These are phyloP conservation scores for Drosophila melanosoma DNA, from an alignment of 2,888 invertebrate species.

Conservation along the genomic window DNA sequence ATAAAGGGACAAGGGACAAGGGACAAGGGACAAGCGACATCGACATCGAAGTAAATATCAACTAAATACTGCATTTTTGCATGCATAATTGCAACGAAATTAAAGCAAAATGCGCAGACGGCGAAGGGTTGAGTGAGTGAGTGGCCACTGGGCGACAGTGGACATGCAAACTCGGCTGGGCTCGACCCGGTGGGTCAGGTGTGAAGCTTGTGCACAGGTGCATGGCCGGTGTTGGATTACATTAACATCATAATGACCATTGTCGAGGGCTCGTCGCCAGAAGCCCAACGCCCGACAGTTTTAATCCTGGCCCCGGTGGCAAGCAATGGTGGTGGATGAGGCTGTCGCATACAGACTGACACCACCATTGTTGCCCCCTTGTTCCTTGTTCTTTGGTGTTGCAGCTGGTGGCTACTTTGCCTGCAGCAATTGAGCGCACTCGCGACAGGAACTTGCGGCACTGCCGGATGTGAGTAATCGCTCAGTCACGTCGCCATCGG, in stretches of 20 bases:
- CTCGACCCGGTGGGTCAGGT: constrained; percentile 49
- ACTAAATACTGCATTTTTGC: constrained; percentile 77
- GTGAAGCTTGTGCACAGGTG: constrained; percentile 76
- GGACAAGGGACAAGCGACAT: too few species aligned
- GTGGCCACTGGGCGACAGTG: constrained; percentile 36
- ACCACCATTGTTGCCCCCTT: neutral
- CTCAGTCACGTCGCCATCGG: constrained; percentile 67
- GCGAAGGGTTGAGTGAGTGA: constrained; percentile 1
- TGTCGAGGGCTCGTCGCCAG: constrained; percentile 47
- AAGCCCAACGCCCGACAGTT: constrained; percentile 55
- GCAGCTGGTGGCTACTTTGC: constrained; percentile 26
- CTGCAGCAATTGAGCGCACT: constrained; percentile 59
- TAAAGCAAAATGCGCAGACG: constrained; percentile 70
- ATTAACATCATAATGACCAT: constrained; percentile 79
- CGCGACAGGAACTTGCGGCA: constrained; percentile 70
- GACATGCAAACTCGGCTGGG: constrained; percentile 58
- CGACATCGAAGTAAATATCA: constrained; percentile 52
- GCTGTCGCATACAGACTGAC: constrained; percentile 27
- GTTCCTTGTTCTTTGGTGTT: constrained; percentile 10
- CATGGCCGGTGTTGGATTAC: constrained; percentile 75
- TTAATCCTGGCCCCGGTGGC: constrained; percentile 62
- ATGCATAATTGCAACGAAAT: constrained; percentile 78
- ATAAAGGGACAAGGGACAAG: constrained; percentile 54
- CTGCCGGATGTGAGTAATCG: constrained; percentile 79
- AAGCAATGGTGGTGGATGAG: constrained; percentile 18